These are phyloP conservation scores for Oenanthe oenanthe DNA, from an alignment of 2,113 vertebrate genomes.

Conservation along the genomic window DNA sequence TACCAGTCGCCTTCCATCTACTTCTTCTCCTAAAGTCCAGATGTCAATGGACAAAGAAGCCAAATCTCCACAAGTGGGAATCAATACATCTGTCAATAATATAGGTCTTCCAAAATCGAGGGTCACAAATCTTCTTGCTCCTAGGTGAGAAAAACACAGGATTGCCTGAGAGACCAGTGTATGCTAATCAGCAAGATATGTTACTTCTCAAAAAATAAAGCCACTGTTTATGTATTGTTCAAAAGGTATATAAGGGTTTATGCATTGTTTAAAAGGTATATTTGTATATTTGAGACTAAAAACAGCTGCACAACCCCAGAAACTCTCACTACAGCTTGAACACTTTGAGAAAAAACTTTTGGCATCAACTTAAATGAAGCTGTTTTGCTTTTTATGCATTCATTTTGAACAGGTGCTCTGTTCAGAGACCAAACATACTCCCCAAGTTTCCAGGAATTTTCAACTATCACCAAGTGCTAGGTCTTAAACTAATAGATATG, in stretches of 20 bases:
- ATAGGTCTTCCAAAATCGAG: slow-evolving; percentile 95
- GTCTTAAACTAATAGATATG: not conserved
- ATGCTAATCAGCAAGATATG: not conserved
- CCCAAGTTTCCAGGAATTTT: not conserved
- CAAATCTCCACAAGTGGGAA: slow-evolving; percentile 95
- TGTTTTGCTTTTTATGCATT: not conserved
- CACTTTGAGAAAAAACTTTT: not conserved
- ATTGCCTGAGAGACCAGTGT: not conserved
- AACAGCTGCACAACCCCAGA: not conserved
- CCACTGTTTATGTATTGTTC: not conserved
- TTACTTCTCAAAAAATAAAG: not conserved
- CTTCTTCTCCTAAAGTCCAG: slow-evolving; percentile 98
- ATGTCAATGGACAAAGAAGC: slow-evolving; percentile 98
- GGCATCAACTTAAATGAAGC: not conserved
- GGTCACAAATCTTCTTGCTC: slow-evolving; percentile 95
- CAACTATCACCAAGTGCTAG: not conserved
- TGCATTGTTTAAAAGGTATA: not conserved
- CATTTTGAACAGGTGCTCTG: not conserved
- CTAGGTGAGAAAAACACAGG: slow-evolving; percentile 64
- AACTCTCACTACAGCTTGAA: not conserved
- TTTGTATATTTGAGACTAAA: not conserved
- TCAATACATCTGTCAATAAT: slow-evolving; percentile 92
- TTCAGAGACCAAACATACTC: not conserved
- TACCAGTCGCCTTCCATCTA: slow-evolving; percentile 93
- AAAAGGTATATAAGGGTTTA: not conserved